A percentile compares a stretch with the other conserved stretches of the same genome.
Conservation (phyloP, 2,888 invertebrate genomes). For the Cryptocheilus praepositus region DNA sequence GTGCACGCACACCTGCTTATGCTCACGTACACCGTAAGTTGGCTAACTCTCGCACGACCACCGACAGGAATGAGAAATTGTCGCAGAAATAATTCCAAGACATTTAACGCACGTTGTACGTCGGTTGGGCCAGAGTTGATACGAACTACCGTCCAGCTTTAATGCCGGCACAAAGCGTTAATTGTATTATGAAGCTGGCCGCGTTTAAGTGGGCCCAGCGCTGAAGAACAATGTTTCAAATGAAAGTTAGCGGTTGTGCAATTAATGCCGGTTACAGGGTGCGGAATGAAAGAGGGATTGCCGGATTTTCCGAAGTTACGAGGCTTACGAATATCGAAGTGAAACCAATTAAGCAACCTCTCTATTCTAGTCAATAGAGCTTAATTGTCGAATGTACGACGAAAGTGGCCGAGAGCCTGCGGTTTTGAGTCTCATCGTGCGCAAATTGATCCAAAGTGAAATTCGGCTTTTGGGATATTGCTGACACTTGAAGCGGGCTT, state of each 20-base stretch:
- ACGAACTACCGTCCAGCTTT: slow-evolving; percentile 41
- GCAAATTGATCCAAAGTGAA: too few species aligned
- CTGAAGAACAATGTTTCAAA: not conserved
- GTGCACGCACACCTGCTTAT: slow-evolving; percentile 23
- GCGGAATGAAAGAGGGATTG: not conserved
- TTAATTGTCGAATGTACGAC: too few species aligned
- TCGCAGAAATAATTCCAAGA: slow-evolving; percentile 56
- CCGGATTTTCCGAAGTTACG: not conserved
- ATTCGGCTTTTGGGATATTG: too few species aligned
- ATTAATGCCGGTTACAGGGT: slow-evolving; percentile 17
- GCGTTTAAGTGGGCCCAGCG: not conserved
- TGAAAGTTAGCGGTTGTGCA: slow-evolving; percentile 26
- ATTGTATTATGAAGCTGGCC: slow-evolving; percentile 17
- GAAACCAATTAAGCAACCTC: not conserved
- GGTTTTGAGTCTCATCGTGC: too few species aligned
- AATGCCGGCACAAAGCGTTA: slow-evolving; percentile 34
- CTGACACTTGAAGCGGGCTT: too few species aligned
- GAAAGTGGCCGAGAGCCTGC: too few species aligned
- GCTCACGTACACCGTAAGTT: slow-evolving; percentile 30
- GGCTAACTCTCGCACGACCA: slow-evolving; percentile 26
- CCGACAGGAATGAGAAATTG: slow-evolving; percentile 47
- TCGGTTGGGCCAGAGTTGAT: slow-evolving; percentile 40
- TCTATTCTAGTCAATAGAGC: too few species aligned
- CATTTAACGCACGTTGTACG: slow-evolving; percentile 52
- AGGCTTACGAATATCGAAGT: not conserved